Percentiles rank a stretch among this genome's conserved stretches.
phyloP scores from a whole-genome alignment of 2,888 invertebrate genomes.

The Cepaea hortensis region DNA sequence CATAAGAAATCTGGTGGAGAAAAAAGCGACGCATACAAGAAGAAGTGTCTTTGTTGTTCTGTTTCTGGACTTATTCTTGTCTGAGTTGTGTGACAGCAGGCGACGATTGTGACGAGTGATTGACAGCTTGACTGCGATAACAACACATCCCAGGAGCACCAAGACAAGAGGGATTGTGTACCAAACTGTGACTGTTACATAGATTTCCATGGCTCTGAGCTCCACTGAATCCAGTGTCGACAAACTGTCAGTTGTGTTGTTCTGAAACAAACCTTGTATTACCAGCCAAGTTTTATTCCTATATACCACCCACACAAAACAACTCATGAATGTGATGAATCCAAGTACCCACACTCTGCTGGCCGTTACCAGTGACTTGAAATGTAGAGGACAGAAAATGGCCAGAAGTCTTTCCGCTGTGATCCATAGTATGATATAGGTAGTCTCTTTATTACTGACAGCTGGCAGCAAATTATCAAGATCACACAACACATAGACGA shows the following conservation, averaged over 20 bases:
- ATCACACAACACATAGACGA: neutral
- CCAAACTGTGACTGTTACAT: neutral
- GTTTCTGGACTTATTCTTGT: neutral
- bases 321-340: neutral
- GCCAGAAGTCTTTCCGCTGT: neutral
- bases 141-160: neutral
- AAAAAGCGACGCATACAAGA: neutral
- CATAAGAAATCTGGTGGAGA: neutral
- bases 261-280: neutral
- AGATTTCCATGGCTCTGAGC: neutral
- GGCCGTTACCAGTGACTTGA: neutral
- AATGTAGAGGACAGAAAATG: neutral
- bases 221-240: neutral
- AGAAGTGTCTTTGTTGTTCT: neutral
- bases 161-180: neutral
- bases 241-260: neutral
- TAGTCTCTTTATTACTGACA: neutral
- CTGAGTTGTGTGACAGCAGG: neutral
- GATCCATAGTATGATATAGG: neutral
- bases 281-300: neutral
- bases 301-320: neutral
- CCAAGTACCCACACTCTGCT: neutral
- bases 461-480: neutral
- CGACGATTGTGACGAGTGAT: neutral
- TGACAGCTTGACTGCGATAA: neutral